Evolutionary conservation across 2,888 invertebrate genomes (phyloP).

Genomic region (Meghimatium bilineatum): DNA sequence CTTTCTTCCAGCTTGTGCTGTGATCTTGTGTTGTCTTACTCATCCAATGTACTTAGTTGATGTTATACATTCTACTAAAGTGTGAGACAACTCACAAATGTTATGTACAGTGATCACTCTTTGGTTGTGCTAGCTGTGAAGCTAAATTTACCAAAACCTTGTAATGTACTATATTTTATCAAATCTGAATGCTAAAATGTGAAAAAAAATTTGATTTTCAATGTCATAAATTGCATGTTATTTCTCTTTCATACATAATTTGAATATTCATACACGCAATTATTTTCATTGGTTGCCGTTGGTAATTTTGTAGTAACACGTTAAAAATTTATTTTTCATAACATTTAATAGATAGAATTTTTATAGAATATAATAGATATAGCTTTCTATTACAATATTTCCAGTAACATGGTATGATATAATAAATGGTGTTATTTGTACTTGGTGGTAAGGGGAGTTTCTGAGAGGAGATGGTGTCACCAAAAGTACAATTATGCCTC

Average conservation of each 20-base stretch:
- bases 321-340: too few relatives aligned
- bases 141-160: neutral
- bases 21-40: neutral
- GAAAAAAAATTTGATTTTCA: neutral
- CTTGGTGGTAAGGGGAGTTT: too few relatives aligned
- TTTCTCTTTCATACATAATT: neutral
- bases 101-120: constrained; percentile 1
- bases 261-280: neutral
- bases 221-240: neutral
- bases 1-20: neutral
- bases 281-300: neutral
- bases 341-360: too few relatives aligned
- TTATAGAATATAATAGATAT: too few relatives aligned
- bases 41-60: neutral
- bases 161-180: neutral
- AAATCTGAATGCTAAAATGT: neutral
- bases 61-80: neutral
- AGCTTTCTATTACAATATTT: too few relatives aligned
- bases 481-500: too few relatives aligned
- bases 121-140: constrained; percentile 18
- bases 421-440: too few relatives aligned
- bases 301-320: too few relatives aligned
- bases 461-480: too few relatives aligned
- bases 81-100: neutral
- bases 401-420: too few relatives aligned